Base-by-base conservation (phyloP, 1,140 invertebrate species). In the Tribolium castaneum region DNA sequence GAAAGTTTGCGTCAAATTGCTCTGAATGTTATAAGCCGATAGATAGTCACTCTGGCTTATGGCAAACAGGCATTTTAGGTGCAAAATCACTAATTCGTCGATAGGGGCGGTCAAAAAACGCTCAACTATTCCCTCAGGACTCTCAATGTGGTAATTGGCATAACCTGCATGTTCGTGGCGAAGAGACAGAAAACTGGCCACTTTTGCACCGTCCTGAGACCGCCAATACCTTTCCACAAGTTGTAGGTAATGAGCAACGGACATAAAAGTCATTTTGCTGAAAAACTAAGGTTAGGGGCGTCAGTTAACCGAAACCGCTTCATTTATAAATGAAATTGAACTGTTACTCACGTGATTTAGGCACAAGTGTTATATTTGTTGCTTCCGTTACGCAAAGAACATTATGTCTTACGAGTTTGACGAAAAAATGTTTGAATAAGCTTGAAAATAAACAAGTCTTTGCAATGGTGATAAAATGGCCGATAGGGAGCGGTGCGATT, bases 11-110 rank as follows among this genome's bases (percentile, higher is more conserved):
- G 96, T 93, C 75, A 96, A 90, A 6, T 90, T 86, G 82, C 91
- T 92, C 84, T 99, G 97, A 78, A 93, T 89, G 72, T 90, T 90
- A 84, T 95, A 98, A 3, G 96, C 95, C 80, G 93, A 90, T 74
- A 92, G 88, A 74, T 92, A 93, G 82, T 96, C 92, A 78, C 91
- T 88, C 71, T 92, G 90, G 51, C 87, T 86, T 0, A 94, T 87
- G 66, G 91, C 89, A 88, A 90, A 89, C 52, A 93, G 84, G 84
- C 91, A 90, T 86, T 93, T 93, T n/a, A 98, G 88, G 86, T 98
- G 95, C 51, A 90, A 90, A 73, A 92, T 88, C 34, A 97, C 91
- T 22, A 98, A 88, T 83, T 97, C 96, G 85, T 96, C 93, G 62
- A 96, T 88, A 5, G 95, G 94, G 19, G 90, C 85, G 56, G 92